A percentile compares a stretch with the other conserved stretches of the same genome.
These are phyloP conservation scores for Drosophila anomalipes DNA, from an alignment of 2,888 invertebrate genomes.

Conservation along the genomic window DNA sequence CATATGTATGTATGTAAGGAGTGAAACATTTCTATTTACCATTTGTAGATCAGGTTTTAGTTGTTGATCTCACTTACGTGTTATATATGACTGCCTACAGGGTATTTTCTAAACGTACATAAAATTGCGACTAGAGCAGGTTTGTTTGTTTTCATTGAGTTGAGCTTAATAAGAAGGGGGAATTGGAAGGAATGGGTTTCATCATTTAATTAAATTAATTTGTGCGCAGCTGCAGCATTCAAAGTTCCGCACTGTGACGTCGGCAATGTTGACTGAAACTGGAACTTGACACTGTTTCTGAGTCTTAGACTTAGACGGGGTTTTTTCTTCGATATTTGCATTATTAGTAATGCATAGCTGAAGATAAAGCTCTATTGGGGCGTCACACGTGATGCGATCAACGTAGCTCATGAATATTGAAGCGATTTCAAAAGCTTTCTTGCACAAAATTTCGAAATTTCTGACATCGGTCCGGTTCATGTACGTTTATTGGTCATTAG, in stretches of 20 bases:
- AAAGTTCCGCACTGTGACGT: slow-evolving; percentile 57
- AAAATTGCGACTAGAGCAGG: neutral
- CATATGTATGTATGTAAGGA: too few species aligned
- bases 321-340: slow-evolving; percentile 27
- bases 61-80: neutral
- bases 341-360: slow-evolving; percentile 1
- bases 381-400: slow-evolving; percentile 62
- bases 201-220: slow-evolving; percentile 57
- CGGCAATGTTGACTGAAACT: slow-evolving; percentile 18
- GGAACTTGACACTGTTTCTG: slow-evolving; percentile 32
- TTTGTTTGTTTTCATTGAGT: slow-evolving; percentile 21
- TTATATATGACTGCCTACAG: neutral
- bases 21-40: neutral
- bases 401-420: slow-evolving; percentile 45
- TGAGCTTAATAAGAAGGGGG: neutral
- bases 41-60: neutral
- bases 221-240: slow-evolving; percentile 53
- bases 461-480: slow-evolving; percentile 60
- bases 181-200: neutral
- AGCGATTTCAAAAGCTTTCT: slow-evolving; percentile 5
- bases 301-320: slow-evolving; percentile 11
- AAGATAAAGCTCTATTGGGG: neutral
- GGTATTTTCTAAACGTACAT: slow-evolving; percentile 6
- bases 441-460: slow-evolving; percentile 34
- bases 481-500: slow-evolving; percentile 69